Evolutionary conservation across 2,888 invertebrate species (phyloP).

Genomic region (Sepiola atlantica): DNA sequence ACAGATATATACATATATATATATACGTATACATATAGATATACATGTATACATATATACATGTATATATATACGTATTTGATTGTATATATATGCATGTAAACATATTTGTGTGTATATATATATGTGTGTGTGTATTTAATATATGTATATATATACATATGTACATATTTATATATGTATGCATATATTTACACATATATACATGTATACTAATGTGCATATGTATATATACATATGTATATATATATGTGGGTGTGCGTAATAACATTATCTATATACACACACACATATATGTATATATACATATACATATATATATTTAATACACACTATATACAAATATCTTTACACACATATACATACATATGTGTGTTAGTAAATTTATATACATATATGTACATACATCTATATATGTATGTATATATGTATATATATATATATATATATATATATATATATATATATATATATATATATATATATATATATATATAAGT

Average conservation of each 20-base stretch:
- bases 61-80: not conserved
- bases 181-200: not conserved
- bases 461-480: slow-evolving; percentile 47
- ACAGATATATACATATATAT: no score
- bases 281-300: slow-evolving; percentile 49
- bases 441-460: slow-evolving; percentile 50
- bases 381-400: not conserved
- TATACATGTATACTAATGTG: not conserved
- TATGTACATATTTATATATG: not conserved
- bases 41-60: not conserved
- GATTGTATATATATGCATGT: not conserved
- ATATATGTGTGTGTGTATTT: not conserved
- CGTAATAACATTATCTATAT: no score
- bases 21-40: not conserved
- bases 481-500: not conserved
- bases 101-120: not conserved
- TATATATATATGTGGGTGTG: slow-evolving; percentile 47
- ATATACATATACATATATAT: no score
- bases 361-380: not conserved
- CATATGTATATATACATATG: slow-evolving; percentile 47
- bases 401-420: slow-evolving; percentile 6
- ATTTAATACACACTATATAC: no score
- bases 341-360: no score
- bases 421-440: slow-evolving; percentile 49
- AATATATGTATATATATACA: slow-evolving; percentile 8